phyloP scores from a whole-genome alignment of 2,888 invertebrate species.

The Empis stercorea region DNA sequence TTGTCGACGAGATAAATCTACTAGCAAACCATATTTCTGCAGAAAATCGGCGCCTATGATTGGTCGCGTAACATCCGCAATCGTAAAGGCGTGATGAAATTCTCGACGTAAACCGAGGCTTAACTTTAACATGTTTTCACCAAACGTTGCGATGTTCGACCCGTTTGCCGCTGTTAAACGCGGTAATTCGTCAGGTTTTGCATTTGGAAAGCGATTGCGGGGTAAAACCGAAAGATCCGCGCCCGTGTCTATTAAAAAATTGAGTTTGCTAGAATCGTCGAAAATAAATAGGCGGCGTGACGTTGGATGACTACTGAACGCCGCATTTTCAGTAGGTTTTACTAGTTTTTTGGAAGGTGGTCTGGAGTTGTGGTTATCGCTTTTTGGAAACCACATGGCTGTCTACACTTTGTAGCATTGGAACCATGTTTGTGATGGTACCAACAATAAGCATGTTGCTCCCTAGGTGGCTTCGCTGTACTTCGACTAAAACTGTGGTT shows the following conservation, averaged over 20 bases:
- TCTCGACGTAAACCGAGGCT: background rate
- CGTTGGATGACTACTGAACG: background rate
- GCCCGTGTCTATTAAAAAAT: background rate
- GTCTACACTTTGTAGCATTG: background rate
- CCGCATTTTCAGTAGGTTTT: background rate
- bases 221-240: background rate
- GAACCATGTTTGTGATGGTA: background rate
- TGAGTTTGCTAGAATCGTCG: background rate
- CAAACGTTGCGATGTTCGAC: background rate
- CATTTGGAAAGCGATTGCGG: background rate
- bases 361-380: too few relatives aligned
- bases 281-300: background rate
- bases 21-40: constrained; percentile 4
- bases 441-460: background rate
- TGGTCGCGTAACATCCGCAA: constrained; percentile 8
- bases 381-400: background rate
- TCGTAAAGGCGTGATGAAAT: constrained; percentile 5
- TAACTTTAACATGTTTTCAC: background rate
- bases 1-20: background rate
- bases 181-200: background rate
- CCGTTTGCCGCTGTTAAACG: background rate
- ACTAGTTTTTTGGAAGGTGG: background rate
- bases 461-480: too few relatives aligned
- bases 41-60: constrained; percentile 12
- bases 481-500: too few relatives aligned